These are phyloP conservation scores for Tauraco erythrolophus DNA, from an alignment of 2,113 vertebrate genomes.

Conservation along the genomic window DNA sequence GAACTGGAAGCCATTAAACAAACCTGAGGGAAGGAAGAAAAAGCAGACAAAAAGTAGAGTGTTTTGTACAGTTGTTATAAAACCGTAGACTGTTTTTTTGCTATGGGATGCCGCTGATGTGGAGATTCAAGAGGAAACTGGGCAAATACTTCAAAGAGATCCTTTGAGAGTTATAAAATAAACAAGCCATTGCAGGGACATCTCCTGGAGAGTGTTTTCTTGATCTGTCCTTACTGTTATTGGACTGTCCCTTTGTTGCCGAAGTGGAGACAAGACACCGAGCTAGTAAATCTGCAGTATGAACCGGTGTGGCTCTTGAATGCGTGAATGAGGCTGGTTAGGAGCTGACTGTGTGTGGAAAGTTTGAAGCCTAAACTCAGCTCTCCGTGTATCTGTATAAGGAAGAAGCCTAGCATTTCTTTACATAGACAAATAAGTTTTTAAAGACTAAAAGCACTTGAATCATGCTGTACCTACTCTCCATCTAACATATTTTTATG, in stretches of 20 bases:
- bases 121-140: background rate
- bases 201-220: background rate
- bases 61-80: background rate
- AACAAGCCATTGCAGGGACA: background rate
- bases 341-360: background rate
- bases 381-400: background rate
- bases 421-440: background rate
- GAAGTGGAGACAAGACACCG: background rate
- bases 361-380: background rate
- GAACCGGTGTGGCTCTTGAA: background rate
- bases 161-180: background rate
- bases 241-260: background rate
- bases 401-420: background rate
- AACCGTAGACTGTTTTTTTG: background rate
- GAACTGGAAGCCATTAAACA: background rate
- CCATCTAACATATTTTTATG: background rate
- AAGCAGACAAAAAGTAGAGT: background rate
- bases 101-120: background rate
- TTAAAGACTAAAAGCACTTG: background rate
- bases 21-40: background rate
- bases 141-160: background rate
- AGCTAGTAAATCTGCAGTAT: background rate
- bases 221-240: background rate
- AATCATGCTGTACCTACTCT: background rate
- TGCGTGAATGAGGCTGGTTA: background rate